Evolutionary conservation across 2,113 vertebrate species (phyloP).

Genomic region (Ceyx melanurus): DNA sequence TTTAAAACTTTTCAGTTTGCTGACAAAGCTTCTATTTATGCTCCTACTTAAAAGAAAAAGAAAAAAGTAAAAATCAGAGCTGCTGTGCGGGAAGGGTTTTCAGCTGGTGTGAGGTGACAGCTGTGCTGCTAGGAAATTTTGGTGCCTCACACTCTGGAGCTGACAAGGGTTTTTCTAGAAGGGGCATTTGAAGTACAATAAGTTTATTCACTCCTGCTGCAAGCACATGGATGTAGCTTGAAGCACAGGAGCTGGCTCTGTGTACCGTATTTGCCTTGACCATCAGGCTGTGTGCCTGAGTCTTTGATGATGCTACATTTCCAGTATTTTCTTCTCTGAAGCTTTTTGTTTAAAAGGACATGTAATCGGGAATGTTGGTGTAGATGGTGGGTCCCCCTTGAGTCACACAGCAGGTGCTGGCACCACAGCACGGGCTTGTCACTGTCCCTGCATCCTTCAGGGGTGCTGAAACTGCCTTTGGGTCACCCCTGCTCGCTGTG

Average conservation of each 20-base stretch:
- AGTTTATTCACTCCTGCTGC: background rate
- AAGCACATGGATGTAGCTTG: rapidly evolving
- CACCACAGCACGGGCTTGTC: background rate
- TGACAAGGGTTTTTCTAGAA: background rate
- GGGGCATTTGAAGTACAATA: background rate
- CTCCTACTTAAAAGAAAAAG: background rate
- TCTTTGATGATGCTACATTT: background rate
- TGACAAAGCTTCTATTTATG: background rate
- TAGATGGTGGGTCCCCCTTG: rapidly evolving
- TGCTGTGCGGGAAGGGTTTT: background rate
- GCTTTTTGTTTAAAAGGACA: background rate
- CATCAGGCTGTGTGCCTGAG: no score
- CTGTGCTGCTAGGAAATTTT: background rate
- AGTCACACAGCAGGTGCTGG: background rate
- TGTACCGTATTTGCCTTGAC: background rate
- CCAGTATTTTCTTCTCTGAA: background rate
- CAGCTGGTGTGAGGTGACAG: background rate
- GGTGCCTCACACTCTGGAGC: background rate
- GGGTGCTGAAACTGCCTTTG: rapidly evolving
- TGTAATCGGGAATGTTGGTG: rapidly evolving
- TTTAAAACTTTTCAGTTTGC: background rate
- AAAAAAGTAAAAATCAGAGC: background rate
- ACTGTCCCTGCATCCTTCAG: background rate
- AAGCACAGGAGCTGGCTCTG: background rate
- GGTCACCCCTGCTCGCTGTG: background rate